These are phyloP conservation scores for Montipora cactus DNA, from an alignment of 64 coral and sea anemone genomes.

Conservation along the genomic window DNA sequence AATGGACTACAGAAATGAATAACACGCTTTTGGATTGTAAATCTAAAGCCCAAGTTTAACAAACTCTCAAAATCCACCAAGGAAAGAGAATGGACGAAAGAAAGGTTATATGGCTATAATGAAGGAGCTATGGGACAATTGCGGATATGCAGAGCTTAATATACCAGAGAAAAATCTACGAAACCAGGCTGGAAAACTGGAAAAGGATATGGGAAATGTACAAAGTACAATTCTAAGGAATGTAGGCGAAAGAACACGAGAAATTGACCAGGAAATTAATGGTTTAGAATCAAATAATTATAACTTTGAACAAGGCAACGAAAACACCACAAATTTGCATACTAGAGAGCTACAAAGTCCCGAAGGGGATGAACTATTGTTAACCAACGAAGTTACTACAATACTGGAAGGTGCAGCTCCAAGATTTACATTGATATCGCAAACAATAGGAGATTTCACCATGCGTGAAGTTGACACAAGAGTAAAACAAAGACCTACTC, in stretches of 20 bases:
- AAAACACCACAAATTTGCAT: constrained; percentile 61
- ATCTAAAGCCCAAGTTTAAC: constrained; percentile 59
- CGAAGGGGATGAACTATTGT: constrained; percentile 35
- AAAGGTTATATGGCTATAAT: too few species aligned
- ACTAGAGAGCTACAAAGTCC: constrained; percentile 38
- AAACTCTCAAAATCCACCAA: constrained; percentile 61
- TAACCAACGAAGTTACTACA: constrained; percentile 9
- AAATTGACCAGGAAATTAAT: constrained; percentile 27
- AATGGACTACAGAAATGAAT: constrained; percentile 70
- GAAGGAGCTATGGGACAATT: too few species aligned
- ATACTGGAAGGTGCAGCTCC: constrained; percentile 26
- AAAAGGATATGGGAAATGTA: constrained; percentile 62
- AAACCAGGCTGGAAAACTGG: constrained; percentile 48
- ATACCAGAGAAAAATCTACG: constrained; percentile 9
- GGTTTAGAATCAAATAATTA: constrained; percentile 61
- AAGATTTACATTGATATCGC: constrained; percentile 15
- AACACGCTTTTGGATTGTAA: constrained; percentile 58
- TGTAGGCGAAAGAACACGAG: constrained; percentile 19
- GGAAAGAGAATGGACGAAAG: constrained; percentile 51
- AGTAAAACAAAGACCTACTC: too few species aligned
- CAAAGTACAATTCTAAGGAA: constrained; percentile 55
- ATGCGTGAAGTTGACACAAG: neutral
- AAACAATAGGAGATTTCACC: constrained; percentile 44
- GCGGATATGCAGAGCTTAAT: too few species aligned
- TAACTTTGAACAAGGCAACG: constrained; percentile 57